phyloP scores from a whole-genome alignment of 1,140 invertebrate genomes.

The Diabrotica undecimpunctata region DNA sequence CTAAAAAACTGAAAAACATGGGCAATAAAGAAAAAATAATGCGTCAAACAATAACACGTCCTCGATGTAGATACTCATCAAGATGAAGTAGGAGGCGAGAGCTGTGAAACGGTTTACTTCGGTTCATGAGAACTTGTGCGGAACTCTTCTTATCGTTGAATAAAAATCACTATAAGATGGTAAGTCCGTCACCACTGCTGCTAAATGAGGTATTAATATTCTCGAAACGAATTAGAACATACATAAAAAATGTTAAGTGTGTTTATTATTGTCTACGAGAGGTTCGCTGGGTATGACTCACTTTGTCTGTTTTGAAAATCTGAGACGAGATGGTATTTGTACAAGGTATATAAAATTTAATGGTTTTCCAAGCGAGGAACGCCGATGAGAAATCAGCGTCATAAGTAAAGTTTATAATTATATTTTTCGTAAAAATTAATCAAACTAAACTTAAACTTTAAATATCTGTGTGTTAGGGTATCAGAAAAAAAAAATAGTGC shows the following conservation, averaged over 20 bases:
- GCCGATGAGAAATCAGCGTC: too few species aligned
- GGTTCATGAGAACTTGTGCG: constrained; percentile 34
- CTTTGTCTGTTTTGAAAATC: background rate
- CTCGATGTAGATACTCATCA: constrained; percentile 29
- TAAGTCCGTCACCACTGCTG: constrained; percentile 25
- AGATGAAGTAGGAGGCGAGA: constrained; percentile 27
- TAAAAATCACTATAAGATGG: constrained; percentile 24
- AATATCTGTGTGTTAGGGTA: too few species aligned
- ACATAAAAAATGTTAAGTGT: constrained; percentile 19
- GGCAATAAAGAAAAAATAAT: constrained; percentile 25
- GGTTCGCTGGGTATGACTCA: background rate
- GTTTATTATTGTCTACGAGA: background rate
- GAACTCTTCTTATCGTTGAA: constrained; percentile 17
- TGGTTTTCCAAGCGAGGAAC: too few species aligned
- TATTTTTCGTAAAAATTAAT: too few species aligned
- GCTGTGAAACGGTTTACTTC: constrained; percentile 35
- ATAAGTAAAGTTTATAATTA: too few species aligned
- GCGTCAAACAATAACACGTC: constrained; percentile 20
- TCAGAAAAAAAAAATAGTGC: too few species aligned
- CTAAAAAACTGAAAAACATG: constrained; percentile 8
- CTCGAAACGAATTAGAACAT: constrained; percentile 32
- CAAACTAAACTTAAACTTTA: too few species aligned
- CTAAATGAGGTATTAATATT: constrained; percentile 38
- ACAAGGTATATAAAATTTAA: too few species aligned
- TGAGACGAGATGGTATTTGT: too few species aligned